Conservation (phyloP, 2,888 invertebrate genomes). For the Beris chalybata region DNA sequence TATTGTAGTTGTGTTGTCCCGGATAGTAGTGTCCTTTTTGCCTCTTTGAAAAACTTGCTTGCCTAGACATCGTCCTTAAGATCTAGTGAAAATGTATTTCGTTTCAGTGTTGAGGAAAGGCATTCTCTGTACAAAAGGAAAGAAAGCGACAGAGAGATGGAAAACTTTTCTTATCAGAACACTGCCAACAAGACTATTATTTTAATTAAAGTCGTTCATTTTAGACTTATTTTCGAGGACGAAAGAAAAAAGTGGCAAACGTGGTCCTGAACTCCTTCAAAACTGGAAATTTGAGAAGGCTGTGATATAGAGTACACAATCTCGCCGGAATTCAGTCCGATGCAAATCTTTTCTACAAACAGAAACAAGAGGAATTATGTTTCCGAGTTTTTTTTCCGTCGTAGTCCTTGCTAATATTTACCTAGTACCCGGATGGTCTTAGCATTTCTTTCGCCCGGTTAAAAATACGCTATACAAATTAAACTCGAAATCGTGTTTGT, state of each 20-base stretch:
- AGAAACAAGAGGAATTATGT: neutral
- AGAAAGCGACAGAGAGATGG: neutral
- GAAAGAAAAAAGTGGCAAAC: too few relatives aligned
- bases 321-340: neutral
- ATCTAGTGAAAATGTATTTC: slow-evolving; percentile 3
- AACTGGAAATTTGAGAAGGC: too few relatives aligned
- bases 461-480: too few relatives aligned
- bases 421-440: too few relatives aligned
- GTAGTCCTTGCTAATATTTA: too few relatives aligned
- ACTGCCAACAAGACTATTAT: slow-evolving; percentile 16
- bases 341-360: slow-evolving; percentile 14
- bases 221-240: neutral
- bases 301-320: too few relatives aligned
- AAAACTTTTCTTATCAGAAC: slow-evolving; percentile 3
- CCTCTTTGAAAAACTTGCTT: neutral
- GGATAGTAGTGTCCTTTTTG: neutral
- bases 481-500: too few relatives aligned
- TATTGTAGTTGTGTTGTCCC: neutral
- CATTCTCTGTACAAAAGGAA: neutral
- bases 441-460: too few relatives aligned
- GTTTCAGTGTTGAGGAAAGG: neutral
- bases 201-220: slow-evolving; percentile 22
- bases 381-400: too few relatives aligned
- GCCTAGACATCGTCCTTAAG: neutral
- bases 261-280: too few relatives aligned